Conservation (phyloP, 1,140 invertebrate genomes). For the Drosophila ohnishii region DNA sequence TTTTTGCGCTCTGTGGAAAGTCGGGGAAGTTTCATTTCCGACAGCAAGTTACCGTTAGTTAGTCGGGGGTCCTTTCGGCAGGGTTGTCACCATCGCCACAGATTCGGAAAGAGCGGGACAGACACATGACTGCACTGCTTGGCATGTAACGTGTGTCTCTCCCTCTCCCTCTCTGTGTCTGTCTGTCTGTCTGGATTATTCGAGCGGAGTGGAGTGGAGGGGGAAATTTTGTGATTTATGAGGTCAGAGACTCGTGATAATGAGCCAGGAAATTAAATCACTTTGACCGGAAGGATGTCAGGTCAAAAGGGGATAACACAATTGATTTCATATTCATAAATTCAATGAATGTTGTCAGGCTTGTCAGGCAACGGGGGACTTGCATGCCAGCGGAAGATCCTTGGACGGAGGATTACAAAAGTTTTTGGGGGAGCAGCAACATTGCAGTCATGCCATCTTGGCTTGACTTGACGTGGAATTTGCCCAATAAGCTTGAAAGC, state of each 20-base stretch:
- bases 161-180: constrained; percentile 10
- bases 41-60: constrained; percentile 81
- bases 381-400: constrained; percentile 13
- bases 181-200: constrained; percentile 27
- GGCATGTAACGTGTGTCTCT: constrained; percentile 69
- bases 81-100: constrained; percentile 64
- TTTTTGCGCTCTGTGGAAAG: constrained; percentile 52
- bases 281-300: constrained; percentile 82
- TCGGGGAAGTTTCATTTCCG: constrained; percentile 80
- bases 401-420: constrained; percentile 24
- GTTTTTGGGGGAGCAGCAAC: constrained; percentile 4
- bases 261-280: constrained; percentile 82
- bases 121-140: constrained; percentile 58
- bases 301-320: constrained; percentile 80
- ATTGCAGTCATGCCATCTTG: constrained; percentile 24
- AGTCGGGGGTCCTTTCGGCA: constrained; percentile 61
- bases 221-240: constrained; percentile 77
- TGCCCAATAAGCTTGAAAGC: not conserved
- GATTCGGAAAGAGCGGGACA: constrained; percentile 16
- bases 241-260: constrained; percentile 81
- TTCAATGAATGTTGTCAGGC: constrained; percentile 77
- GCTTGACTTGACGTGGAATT: constrained; percentile 19
- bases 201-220: constrained; percentile 27
- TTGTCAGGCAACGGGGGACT: constrained; percentile 42
- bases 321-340: constrained; percentile 81